Base-by-base conservation (phyloP, 2,113 vertebrate species). In the Hippocampus abdominalis region DNA sequence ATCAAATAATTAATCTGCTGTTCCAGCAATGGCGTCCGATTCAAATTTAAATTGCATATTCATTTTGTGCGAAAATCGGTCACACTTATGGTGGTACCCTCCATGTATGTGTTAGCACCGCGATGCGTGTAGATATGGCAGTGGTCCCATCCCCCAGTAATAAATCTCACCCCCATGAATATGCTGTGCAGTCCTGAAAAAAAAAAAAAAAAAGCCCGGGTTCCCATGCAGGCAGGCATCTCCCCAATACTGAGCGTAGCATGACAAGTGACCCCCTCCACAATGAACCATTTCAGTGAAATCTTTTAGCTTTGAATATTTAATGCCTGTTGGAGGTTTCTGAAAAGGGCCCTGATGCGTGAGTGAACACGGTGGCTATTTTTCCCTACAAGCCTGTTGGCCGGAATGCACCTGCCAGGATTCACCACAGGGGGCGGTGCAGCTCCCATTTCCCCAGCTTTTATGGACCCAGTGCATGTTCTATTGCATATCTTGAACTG, bases 261-360 rank as follows among this genome's bases (percentile, higher is more conserved):
- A 64, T 87, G 86, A 76, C 76, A 84, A 7, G 39, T 73, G 88
- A 91, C 86, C 76, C 53, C 76, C 77, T 79, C 75, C 75, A 77
- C 81, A 69, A 70, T 86, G 84, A 90, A 90, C 78, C 76, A 74
- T 87, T 89, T 89, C 83, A 84, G 80, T 85, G 70, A 87, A 76
- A 85, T 80, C 48, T 81, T 82, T 75, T 68, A 23, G 32, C 36
- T 49, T 69, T 81, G 49, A 81, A 89, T 89, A 86, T 90, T 84
- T 88, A 32, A 88, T 89, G 83, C 65, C 64, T 72, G 67, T 69
- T 61, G 53, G 54, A 63, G 75, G 70, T 32, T 32, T 27, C 15
- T 36, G 15, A 32, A 64, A 64, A 64, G 21, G 25, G 18, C 2
- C 18, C 5, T 20, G 65, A 53, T 36, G 65, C 21, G 39, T 29